Evolutionary conservation across 2,888 invertebrate species (phyloP).

Genomic region (Xestia rhomboidea): DNA sequence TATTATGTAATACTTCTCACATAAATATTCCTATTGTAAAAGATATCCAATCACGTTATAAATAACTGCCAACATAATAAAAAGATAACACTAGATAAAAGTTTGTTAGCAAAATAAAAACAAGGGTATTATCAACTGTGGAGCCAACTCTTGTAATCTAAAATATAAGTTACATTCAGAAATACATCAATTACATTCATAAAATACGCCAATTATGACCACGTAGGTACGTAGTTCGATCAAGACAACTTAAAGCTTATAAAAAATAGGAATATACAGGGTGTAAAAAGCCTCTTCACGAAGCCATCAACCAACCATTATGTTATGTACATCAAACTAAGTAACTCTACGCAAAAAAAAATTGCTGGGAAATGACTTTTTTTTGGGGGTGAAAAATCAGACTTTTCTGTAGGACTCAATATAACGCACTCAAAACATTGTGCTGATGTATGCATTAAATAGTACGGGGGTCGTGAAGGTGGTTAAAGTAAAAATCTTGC

Average conservation of each 20-base stretch:
- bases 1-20: background rate
- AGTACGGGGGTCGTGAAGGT: too few relatives aligned
- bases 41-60: constrained; percentile 25
- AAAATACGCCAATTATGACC: too few relatives aligned
- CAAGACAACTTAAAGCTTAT: background rate
- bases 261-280: constrained; percentile 7
- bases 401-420: too few relatives aligned
- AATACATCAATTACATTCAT: constrained; percentile 11
- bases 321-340: too few relatives aligned
- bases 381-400: too few relatives aligned
- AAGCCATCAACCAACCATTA: too few relatives aligned
- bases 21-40: constrained; percentile 8
- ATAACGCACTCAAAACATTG: too few relatives aligned
- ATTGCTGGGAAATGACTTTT: too few relatives aligned
- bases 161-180: constrained; percentile 12
- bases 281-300: too few relatives aligned
- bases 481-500: too few relatives aligned
- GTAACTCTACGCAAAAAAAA: too few relatives aligned
- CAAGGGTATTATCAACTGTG: constrained; percentile 14
- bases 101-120: constrained; percentile 31
- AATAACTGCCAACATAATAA: constrained; percentile 24
- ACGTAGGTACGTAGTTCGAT: constrained; percentile 1
- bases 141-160: constrained; percentile 8
- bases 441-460: too few relatives aligned
- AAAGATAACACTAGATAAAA: constrained; percentile 45